These are phyloP conservation scores for Pseudomyrmex sp. DNA, from an alignment of 1,140 invertebrate species.

Conservation along the genomic window DNA sequence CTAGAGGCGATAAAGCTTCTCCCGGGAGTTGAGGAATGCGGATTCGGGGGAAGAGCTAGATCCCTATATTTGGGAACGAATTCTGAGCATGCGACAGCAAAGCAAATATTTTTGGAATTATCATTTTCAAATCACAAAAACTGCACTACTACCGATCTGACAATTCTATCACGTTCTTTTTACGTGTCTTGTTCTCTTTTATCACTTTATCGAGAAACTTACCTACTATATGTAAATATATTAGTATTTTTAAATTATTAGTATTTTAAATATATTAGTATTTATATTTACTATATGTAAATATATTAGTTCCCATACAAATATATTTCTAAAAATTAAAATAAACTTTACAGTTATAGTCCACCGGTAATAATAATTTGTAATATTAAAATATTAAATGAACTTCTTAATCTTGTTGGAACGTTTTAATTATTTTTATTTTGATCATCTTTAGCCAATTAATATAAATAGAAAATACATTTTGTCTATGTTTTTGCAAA, in stretches of 20 bases:
- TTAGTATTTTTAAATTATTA: no score
- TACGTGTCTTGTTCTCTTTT: neutral
- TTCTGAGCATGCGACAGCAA: constrained; percentile 17
- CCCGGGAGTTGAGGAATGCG: neutral
- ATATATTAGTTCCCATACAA: constrained; percentile 7
- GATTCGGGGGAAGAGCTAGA: neutral
- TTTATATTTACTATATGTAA: constrained; percentile 16
- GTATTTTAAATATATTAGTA: no score
- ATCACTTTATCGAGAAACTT: neutral
- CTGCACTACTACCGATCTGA: neutral
- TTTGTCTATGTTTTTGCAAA: no score
- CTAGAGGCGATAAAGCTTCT: neutral
- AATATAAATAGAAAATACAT: no score
- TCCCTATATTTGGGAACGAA: neutral
- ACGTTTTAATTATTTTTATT: no score
- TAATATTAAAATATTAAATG: no score
- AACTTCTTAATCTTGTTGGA: no score
- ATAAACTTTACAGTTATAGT: no score
- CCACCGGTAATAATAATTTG: no score
- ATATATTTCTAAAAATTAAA: neutral
- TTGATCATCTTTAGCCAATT: no score
- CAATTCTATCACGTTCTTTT: neutral
- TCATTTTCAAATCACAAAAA: constrained; percentile 34
- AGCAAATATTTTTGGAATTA: constrained; percentile 40
- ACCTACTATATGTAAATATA: constrained; percentile 13